Base-by-base conservation (phyloP, 2,797 vertebrate genomes). In the Periophthalmus magnuspinnatus region DNA sequence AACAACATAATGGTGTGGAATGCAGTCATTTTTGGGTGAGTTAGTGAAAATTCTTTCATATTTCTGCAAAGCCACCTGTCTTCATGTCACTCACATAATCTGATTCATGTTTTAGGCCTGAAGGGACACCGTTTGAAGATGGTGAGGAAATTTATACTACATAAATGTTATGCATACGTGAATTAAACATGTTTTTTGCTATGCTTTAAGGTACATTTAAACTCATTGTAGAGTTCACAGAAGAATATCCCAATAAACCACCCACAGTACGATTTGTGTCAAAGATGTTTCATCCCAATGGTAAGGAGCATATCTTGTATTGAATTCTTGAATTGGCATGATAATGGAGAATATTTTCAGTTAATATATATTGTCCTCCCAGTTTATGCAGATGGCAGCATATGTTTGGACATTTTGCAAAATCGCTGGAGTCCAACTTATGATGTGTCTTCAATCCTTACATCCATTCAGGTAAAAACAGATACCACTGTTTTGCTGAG, bases 1-100 rank as follows among this genome's bases (percentile, higher is more conserved):
- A 99, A 98, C 94, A 98, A 99, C 93, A 99, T 99, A 74, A 97
- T 99, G 97, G 95, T 95, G 71, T 99, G 97, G 97, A 99, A 99
- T 86, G 97, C 97, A 34, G 96, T 99, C 80, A 99, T 99, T 88
- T 99, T 99, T 71, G 97, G 97, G 97, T 97, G 92, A 95, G 95
- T 86, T 58, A 61, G 0, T 55, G 1, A 64, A n/a, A n/a, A n/a
- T 36, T 17, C 11, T 33, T 5, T 0, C 1, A 17, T 22, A 50
- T 16, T 60, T 6, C 56, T 17, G n/a, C 34, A 14, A 9, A 17
- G 34, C 21, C 3, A 22, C 0, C 10, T 34, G 6, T 36, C 0
- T 34, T 2, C 14, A 1, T 68, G 75, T 57, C 1, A 74, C 22
- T 83, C 24, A 70, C 0, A 3, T 24, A 70, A 45, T 21, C 0